Evolutionary conservation across 2,888 invertebrate species (phyloP), one percentile per base, ranked within the genome.

Genomic region (Tetanocera ferruginea): DNA sequence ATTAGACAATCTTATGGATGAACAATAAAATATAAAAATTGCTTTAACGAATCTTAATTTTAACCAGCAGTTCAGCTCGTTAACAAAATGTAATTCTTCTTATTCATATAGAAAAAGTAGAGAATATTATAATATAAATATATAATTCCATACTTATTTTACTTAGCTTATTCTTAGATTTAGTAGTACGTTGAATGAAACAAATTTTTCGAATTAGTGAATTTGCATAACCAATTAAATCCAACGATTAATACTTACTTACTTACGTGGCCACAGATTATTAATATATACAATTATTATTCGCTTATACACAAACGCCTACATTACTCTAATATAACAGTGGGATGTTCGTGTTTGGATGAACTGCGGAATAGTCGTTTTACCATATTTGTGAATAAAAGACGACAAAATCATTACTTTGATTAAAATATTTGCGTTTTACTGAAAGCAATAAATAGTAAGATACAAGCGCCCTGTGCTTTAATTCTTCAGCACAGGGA

Each of bases 401-500:
- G 43, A 25, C n/a, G 34, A 64, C 31, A 64, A 34, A 34, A 34
- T 34, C 14, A 23, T 66, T 37, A 5, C 23, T 43, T 34, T 31
- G n/a, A 66, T 66, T 66, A 19, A n/a, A 66, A 37, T 37, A 66
- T 43, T 66, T 43, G 34, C 43, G 34, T 66, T 66, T 66, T 43
- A 66, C 3, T 34, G 1, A 25, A 1, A 11, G 8, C n/a, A 23
- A 55, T 23, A 23, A 23, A 55, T 23, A 23, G 37, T 37, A 37
- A 37, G 37, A 37, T n/a, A n/a, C n/a, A n/a, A n/a, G n/a, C n/a
- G n/a, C n/a, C n/a, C n/a, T n/a, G n/a, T n/a, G n/a, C n/a, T n/a
- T n/a, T n/a, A n/a, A n/a, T n/a, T n/a, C n/a, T n/a, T n/a, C n/a
- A n/a, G n/a, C n/a, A n/a, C n/a, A n/a, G n/a, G n/a, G n/a, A n/a